These are phyloP conservation scores for Podarcis siculus DNA, from an alignment of 2,797 vertebrate species.

Conservation along the genomic window DNA sequence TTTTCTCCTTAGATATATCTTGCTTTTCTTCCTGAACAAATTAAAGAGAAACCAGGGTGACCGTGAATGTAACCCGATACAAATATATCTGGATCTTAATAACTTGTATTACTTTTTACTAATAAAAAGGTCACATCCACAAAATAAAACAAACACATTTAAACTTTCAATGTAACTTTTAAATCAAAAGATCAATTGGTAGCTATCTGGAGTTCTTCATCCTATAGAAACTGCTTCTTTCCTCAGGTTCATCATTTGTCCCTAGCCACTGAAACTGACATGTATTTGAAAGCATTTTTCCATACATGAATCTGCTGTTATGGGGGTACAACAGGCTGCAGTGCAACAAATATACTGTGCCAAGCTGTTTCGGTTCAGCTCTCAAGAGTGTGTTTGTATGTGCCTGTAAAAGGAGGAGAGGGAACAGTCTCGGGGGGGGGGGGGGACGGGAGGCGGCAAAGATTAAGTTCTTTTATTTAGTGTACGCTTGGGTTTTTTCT, in stretches of 20 bases:
- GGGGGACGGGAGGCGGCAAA: too few relatives aligned
- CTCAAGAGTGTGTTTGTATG: background rate
- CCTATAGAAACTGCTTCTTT: background rate
- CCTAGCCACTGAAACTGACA: background rate
- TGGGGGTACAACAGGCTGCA: background rate
- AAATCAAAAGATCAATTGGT: too few relatives aligned
- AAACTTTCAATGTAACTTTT: background rate
- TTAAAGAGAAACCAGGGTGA: background rate
- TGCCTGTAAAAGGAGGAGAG: background rate
- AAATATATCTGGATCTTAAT: background rate
- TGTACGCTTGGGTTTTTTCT: too few relatives aligned
- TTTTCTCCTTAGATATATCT: slow-evolving; percentile 6
- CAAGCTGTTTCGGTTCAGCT: background rate
- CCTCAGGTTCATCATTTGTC: background rate
- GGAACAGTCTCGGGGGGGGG: background rate
- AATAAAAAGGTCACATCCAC: slow-evolving; percentile 54
- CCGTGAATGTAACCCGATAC: rapidly evolving
- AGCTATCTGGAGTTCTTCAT: background rate
- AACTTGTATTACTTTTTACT: background rate
- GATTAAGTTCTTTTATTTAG: too few relatives aligned
- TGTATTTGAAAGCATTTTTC: background rate
- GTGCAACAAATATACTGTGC: background rate
- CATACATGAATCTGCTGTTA: background rate
- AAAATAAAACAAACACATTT: slow-evolving; percentile 49
- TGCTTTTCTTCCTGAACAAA: background rate